Evolutionary conservation across 1,140 invertebrate genomes (phyloP), one percentile per base, ranked within the genome.

Genomic region (Hyles euphorbiae): DNA sequence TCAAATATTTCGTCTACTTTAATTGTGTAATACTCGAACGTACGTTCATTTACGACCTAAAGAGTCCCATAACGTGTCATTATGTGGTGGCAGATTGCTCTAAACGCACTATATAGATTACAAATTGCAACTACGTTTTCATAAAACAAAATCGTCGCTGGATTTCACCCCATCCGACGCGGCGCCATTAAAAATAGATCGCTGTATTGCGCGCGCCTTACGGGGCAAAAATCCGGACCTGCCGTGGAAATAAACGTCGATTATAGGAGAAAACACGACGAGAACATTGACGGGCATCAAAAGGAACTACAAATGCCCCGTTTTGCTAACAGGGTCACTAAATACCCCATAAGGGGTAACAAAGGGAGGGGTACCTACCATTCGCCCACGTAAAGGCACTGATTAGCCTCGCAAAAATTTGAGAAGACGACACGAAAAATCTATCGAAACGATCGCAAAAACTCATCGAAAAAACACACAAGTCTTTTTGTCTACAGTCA

Each of bases 401-500:
- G 60, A 60, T 59, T 65, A 77, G 74, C 81, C 77, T 73, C 69
- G 77, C 65, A 57, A 61, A 65, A 64, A 67, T 72, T 66, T 74
- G 63, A 78, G 70, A 78, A 74, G 72, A 78, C 81, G 74, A 87
- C 82, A 85, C 78, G 76, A 83, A 84, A 87, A 82, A 84, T 72
- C 69, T 67, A 78, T 81, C 80, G 77, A 87, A 85, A 83, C 72
- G 70, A 83, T 40, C 78, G 66, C 76, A 81, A 82, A 83, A 83
- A 80, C 70, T 63, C 60, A 68, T 84, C 80, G 79, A 87, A 85
- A 85, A 85, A 78, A 82, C 81, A 71, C 75, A 76, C 77, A 81
- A 85, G 82, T 87, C 81, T 83, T 87, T 83, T 83, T 67, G 73
- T 40, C 79, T 84, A 84, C 82, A 85, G 84, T 85, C 84, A 83